Percentiles rank a stretch among this genome's conserved stretches.
These are phyloP conservation scores for Brachylomia viminalis DNA, from an alignment of 2,888 invertebrate species.

Conservation along the genomic window DNA sequence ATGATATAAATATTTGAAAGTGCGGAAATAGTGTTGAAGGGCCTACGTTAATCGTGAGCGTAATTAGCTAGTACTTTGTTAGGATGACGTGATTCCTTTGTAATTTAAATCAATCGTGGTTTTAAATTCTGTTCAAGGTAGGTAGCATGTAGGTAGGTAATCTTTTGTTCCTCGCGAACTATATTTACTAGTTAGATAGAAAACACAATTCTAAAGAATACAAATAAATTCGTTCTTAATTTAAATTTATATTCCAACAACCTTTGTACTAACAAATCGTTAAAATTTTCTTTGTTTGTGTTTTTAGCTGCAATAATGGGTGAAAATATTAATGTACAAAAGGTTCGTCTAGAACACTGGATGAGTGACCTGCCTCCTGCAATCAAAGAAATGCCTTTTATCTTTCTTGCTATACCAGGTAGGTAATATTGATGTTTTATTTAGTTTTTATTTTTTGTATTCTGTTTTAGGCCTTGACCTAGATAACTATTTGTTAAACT, in stretches of 20 bases:
- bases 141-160: slow-evolving; percentile 24
- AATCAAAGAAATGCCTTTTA: slow-evolving; percentile 91
- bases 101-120: slow-evolving; percentile 49
- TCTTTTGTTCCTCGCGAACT: slow-evolving; percentile 43
- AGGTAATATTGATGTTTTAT: slow-evolving; percentile 86
- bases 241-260: background rate
- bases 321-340: slow-evolving; percentile 75
- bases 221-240: slow-evolving; percentile 1
- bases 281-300: slow-evolving; percentile 27
- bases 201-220: too few relatives aligned
- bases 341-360: slow-evolving; percentile 91
- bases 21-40: slow-evolving; percentile 5
- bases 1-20: slow-evolving; percentile 6
- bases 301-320: slow-evolving; percentile 80
- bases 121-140: slow-evolving; percentile 54
- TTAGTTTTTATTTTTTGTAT: background rate
- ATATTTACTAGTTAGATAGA: slow-evolving; percentile 25
- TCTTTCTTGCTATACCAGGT: slow-evolving; percentile 95
- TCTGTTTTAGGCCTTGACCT: slow-evolving; percentile 48
- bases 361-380: slow-evolving; percentile 92
- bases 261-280: slow-evolving; percentile 12
- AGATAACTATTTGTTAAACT: slow-evolving; percentile 32
- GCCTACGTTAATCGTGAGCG: slow-evolving; percentile 40
- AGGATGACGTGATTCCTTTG: slow-evolving; percentile 67
- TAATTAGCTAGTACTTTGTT: slow-evolving; percentile 46